Evolutionary conservation across 2,113 vertebrate genomes (phyloP), one percentile per base, ranked within the genome.

Genomic region (Zosterops hypoxanthus): DNA sequence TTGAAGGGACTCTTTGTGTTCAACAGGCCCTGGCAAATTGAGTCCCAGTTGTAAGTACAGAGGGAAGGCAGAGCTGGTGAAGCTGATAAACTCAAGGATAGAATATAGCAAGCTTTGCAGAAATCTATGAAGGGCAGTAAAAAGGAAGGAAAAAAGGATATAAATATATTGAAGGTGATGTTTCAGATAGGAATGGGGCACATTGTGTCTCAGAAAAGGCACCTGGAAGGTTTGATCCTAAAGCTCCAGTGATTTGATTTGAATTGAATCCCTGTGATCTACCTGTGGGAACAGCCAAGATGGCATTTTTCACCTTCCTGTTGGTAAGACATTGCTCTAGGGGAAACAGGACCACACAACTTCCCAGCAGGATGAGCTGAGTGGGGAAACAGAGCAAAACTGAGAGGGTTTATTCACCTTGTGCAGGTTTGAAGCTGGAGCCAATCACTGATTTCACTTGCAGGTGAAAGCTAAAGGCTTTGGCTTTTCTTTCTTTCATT

Each of bases 1-100:
- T 83, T 91, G 56, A 97, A 95, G 88, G 81, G 91, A 44, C 73
- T 80, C 92, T 89, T 94, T 96, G 90, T 92, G 78, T 33, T 29
- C 44, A 12, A 9, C 36, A 31, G 24, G 78, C 73, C 28, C 31
- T 53, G 75, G 71, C 55, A 88, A 55, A 71, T 6, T 56, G 61
- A 29, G 22, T 66, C 34, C 61, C 21, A n/a, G 2, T 20, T 81
- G 31, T 31, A 47, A 92, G 47, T 11, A 17, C n/a, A 61, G 69
- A 66, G 46, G 44, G 72, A 87, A 68, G 77, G 25, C 18, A 18
- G 72, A 71, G n/a, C 3, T 78, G 56, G 22, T 75, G 56, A 59
- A 86, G 26, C 34, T 92, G 59, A 11, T 23, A 78, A 88, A 73
- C 31, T 21, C 53, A 17, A 64, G 31, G 29, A 56, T 28, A 66